Conservation (phyloP, 2,888 invertebrate species). For the Alcis repandata region DNA sequence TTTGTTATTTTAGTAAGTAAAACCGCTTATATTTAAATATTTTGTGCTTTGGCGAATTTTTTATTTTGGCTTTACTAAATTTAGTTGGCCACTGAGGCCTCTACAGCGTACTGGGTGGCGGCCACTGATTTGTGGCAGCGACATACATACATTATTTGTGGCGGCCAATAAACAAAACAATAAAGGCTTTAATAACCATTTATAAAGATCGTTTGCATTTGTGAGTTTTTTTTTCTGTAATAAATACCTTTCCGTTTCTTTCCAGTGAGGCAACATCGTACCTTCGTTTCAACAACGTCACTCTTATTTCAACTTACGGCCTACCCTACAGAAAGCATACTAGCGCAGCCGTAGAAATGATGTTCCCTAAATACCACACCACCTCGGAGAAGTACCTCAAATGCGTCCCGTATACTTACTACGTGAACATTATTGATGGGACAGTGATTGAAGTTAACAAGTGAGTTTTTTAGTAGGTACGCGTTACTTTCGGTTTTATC, state of each 20-base stretch:
- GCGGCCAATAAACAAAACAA: no score
- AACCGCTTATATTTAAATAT: no score
- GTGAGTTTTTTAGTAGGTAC: constrained; percentile 59
- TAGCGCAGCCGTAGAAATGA: constrained; percentile 67
- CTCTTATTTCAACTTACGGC: constrained; percentile 89
- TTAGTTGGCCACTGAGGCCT: no score
- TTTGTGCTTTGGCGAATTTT: no score
- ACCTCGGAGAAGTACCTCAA: constrained; percentile 82
- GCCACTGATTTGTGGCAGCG: no score
- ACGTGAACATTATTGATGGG: constrained; percentile 88
- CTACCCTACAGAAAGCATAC: constrained; percentile 69
- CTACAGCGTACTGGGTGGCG: no score
- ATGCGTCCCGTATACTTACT: constrained; percentile 87
- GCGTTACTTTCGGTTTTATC: no score
- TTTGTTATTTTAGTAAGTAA: constrained; percentile 81
- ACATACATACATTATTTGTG: no score
- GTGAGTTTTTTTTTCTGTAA: not conserved
- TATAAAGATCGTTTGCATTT: no score
- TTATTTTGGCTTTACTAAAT: no score
- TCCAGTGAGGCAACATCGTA: constrained; percentile 75
- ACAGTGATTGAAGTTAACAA: constrained; percentile 85
- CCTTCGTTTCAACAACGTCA: constrained; percentile 89
- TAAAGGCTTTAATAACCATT: no score
- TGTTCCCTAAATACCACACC: constrained; percentile 82
- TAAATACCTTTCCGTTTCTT: not conserved